phyloP scores from a whole-genome alignment of 2,888 invertebrate genomes.

The Aspidapion aeneum region DNA sequence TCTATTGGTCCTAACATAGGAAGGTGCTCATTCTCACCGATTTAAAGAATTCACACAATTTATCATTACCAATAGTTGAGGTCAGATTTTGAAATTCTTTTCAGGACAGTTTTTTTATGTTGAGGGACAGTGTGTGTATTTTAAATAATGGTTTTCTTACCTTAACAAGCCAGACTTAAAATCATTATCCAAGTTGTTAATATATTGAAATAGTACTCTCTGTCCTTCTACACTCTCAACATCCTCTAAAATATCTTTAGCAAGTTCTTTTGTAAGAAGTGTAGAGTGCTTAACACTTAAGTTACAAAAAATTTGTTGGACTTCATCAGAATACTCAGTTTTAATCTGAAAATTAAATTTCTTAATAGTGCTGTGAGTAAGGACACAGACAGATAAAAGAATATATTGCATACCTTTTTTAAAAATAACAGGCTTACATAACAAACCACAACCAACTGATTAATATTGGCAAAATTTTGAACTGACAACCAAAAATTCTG shows the following conservation, averaged over 20 bases:
- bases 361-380: no score
- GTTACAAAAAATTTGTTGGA: slow-evolving; percentile 20
- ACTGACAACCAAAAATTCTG: slow-evolving; percentile 26
- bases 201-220: slow-evolving; percentile 25
- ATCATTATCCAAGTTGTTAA: slow-evolving; percentile 17
- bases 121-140: no score
- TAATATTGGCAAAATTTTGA: slow-evolving; percentile 8
- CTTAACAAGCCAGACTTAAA: slow-evolving; percentile 27
- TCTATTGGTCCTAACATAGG: no score
- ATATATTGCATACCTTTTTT: slow-evolving; percentile 19
- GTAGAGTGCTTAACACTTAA: slow-evolving; percentile 22
- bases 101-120: no score
- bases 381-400: slow-evolving; percentile 1
- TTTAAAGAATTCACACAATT: no score
- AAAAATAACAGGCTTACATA: slow-evolving; percentile 25
- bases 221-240: background rate
- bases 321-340: slow-evolving; percentile 24
- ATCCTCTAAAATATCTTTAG: background rate
- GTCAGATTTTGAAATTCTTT: no score
- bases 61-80: no score
- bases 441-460: slow-evolving; percentile 19
- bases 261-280: slow-evolving; percentile 16
- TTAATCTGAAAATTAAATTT: slow-evolving; percentile 22
- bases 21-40: no score
- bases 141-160: no score